Conservation (phyloP, 1,140 invertebrate genomes). For the Achatina immaculata region DNA sequence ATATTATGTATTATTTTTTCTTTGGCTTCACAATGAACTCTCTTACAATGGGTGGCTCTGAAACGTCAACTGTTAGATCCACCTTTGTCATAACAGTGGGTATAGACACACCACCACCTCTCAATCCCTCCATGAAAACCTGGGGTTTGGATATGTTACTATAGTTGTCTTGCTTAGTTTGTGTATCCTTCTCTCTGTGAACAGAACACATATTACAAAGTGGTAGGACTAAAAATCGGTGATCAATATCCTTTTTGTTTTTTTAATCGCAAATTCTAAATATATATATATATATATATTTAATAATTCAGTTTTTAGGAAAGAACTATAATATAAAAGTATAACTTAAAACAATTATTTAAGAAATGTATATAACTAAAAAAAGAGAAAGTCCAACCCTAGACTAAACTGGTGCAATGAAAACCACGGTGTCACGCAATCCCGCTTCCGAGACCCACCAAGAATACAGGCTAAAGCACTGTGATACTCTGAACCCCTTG, state of each 20-base stretch:
- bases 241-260: too few relatives aligned
- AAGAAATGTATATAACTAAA: too few relatives aligned
- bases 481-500: too few relatives aligned
- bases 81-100: constrained; percentile 70
- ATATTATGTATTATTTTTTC: too few relatives aligned
- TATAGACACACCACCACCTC: constrained; percentile 66
- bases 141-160: constrained; percentile 70
- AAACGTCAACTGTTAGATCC: constrained; percentile 71
- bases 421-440: too few relatives aligned
- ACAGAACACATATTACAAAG: not conserved
- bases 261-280: not conserved
- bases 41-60: constrained; percentile 40
- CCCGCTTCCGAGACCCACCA: too few relatives aligned
- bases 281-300: not conserved
- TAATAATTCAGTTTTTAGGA: not conserved
- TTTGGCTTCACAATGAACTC: constrained; percentile 15
- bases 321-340: not conserved
- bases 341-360: too few relatives aligned
- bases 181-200: constrained; percentile 64
- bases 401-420: too few relatives aligned
- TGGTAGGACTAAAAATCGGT: not conserved
- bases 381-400: too few relatives aligned
- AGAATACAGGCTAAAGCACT: too few relatives aligned
- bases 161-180: constrained; percentile 70
- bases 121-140: constrained; percentile 69